Evolutionary conservation across 2,113 vertebrate species (phyloP).

Genomic region (Dermatemys mawii): DNA sequence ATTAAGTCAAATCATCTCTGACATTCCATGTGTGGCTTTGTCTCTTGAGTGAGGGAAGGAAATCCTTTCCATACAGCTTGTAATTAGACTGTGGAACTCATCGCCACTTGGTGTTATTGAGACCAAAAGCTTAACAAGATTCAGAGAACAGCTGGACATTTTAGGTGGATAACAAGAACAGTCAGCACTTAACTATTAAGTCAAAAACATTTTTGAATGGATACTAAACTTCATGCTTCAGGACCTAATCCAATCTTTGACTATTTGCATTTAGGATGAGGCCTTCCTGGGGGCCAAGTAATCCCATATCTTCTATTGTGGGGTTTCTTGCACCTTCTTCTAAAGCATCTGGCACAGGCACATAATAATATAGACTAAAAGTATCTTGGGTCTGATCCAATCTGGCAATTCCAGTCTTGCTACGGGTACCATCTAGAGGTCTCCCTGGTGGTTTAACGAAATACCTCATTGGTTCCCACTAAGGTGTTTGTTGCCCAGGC

Average conservation of each 20-base stretch:
- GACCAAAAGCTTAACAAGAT: neutral
- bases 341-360: neutral
- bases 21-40: neutral
- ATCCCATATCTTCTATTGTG: neutral
- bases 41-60: neutral
- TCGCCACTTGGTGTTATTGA: neutral
- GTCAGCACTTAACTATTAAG: neutral
- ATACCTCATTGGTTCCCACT: neutral
- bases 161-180: neutral
- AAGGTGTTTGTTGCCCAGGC: neutral
- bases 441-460: neutral
- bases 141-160: neutral
- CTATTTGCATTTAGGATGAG: neutral
- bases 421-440: fast-evolving
- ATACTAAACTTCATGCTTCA: neutral
- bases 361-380: neutral
- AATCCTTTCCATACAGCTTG: neutral
- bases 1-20: neutral
- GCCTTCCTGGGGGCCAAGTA: no score
- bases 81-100: neutral
- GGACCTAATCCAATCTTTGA: neutral
- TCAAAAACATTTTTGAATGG: neutral
- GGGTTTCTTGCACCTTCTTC: neutral
- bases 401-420: neutral
- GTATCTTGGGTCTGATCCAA: neutral